Evolutionary conservation across 1,140 invertebrate genomes (phyloP), one percentile per base, ranked within the genome.

Genomic region (Daktulosphaira vitifoliae): DNA sequence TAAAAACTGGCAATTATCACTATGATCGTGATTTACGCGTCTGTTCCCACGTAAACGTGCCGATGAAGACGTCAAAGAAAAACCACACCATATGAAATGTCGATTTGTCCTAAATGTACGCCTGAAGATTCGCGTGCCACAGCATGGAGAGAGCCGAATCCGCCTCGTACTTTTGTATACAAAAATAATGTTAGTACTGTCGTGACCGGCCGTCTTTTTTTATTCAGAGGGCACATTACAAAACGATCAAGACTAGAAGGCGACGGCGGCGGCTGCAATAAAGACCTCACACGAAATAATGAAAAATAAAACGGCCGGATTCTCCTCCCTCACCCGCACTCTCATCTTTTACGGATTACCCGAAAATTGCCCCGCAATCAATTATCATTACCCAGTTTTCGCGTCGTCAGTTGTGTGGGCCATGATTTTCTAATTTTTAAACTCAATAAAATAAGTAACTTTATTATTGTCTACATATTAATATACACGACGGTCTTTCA

Each of bases 231-330:
- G 25, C 56, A 38, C 56, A 62, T 62, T 62, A 62, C 56, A 62
- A 62, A 62, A 62, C 56, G 56, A 62, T 62, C 56, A 33, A 62
- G 56, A n/a, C n/a, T n/a, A n/a, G n/a, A n/a, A n/a, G n/a, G n/a
- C n/a, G n/a, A 22, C 56, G 42, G 25, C 25, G 39, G 29, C 29
- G 29, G 29, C 11, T 3, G 42, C 56, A 62, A 62, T 62, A 46
- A 62, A 62, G 56, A 62, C 56, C 56, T 62, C 56, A 62, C 56
- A 62, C 56, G 56, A 62, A 62, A 62, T 33, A 48, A 62, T 29
- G 56, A 33, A 48, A 48, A 62, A 62, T 62, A 62, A 59, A 46
- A 59, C 54, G 54, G 29, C 29, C 29, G 53, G 38, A 20, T 25
- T 15, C 22, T 56, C 38, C 38, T n/a, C 53, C 20, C 22, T 20